Evolutionary conservation across 2,797 vertebrate species (phyloP), one percentile per base, ranked within the genome.

Genomic region (Paratrypauchen microcephalus): DNA sequence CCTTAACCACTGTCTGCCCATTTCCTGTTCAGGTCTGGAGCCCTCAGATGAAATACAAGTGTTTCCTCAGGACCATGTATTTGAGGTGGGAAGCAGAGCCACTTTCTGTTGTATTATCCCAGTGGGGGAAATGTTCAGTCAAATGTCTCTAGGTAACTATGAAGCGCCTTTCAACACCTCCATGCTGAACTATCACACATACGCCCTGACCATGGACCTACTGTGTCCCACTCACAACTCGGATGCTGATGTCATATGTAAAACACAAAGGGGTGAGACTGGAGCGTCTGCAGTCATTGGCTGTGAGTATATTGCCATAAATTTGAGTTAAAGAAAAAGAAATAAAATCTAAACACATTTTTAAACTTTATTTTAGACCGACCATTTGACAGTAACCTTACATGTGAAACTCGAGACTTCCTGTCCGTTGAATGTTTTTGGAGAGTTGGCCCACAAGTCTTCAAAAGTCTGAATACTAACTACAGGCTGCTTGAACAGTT

Each of bases 341-440:
- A 28, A 13, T 57, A 1, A 21, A 21, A 16, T 60, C 2, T 23
- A 52, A n/a, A 9, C 23, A 1, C 5, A 55, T 13, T 13, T 36
- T 28, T 30, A 65, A 23, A 47, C 13, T 54, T 4, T 21, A 26
- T 28, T 4, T 21, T 36, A 94, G 93, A 92, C 76, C 76, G 75
- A 0, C 93, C 93, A 5, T 69, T 13, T 16, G 86, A 85, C 65
- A 72, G n/a, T 0, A 66, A 84, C 68, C 77, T 94, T n/a, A 47
- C 3, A n/a, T 94, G 93, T 79, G 87, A 93, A 78, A 94, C 92
- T 32, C 80, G 11, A n/a, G 74, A 93, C 69, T 74, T 93, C 63
- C 23, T 61, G 19, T 83, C 77, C 2, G 80, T 91, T 0, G 54
- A 83, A 0, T 94, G 93, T 61, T 4, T 9, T 59, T 93, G 93